Conservation (phyloP, 2,888 invertebrate species). For the Drosophila sordidula region DNA sequence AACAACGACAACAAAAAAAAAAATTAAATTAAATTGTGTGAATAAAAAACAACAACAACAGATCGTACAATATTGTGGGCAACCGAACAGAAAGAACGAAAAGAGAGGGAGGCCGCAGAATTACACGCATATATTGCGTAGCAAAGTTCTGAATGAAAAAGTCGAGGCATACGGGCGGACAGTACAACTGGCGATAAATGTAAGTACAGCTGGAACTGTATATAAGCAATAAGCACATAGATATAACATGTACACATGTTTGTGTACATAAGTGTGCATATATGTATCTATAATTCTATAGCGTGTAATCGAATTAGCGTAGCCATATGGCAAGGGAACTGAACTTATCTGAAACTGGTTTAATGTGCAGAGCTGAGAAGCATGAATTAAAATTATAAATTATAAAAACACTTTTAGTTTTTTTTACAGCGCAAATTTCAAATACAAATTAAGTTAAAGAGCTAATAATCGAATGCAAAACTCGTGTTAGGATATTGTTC, state of each 20-base stretch:
- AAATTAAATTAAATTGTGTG: slow-evolving; percentile 62
- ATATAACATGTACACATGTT: not conserved
- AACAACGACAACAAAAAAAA: slow-evolving; percentile 5
- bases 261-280: slow-evolving; percentile 5
- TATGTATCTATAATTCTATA: not conserved
- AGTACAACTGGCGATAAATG: slow-evolving; percentile 67
- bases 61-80: slow-evolving; percentile 33
- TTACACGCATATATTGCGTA: slow-evolving; percentile 77
- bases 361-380: slow-evolving; percentile 7
- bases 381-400: slow-evolving; percentile 11
- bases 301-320: slow-evolving; percentile 23
- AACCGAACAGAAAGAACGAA: slow-evolving; percentile 11
- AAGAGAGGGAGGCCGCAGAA: slow-evolving; percentile 48
- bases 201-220: slow-evolving; percentile 56
- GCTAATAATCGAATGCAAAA: no score
- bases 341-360: slow-evolving; percentile 42
- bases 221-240: slow-evolving; percentile 12
- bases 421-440: not conserved
- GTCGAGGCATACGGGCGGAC: slow-evolving; percentile 51
- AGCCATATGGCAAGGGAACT: slow-evolving; percentile 24
- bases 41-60: slow-evolving; percentile 55
- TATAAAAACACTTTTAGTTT: not conserved
- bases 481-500: no score
- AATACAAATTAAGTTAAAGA: not conserved
- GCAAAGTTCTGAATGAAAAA: slow-evolving; percentile 74